Percentiles rank a stretch among this genome's conserved stretches.
These are phyloP conservation scores for Mactra quadrangularis DNA, from an alignment of 1,140 invertebrate species.

Conservation along the genomic window DNA sequence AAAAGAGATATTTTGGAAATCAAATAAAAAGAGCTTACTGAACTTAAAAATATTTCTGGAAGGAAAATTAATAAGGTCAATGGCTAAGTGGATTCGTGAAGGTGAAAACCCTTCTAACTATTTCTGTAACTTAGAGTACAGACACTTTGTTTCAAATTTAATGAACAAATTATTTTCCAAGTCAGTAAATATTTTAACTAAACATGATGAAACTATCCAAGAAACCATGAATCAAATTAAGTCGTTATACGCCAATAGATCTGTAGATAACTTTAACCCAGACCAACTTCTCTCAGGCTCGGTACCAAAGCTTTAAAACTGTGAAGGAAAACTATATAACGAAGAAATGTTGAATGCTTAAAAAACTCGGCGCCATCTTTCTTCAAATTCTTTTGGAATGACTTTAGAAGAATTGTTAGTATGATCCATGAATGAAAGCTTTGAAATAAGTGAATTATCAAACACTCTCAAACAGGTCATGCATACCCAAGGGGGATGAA, in stretches of 20 bases:
- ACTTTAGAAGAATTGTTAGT: neutral
- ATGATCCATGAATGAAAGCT: neutral
- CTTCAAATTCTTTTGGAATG: neutral
- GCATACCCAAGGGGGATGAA: neutral
- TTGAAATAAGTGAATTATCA: neutral
- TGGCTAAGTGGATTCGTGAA: slow-evolving; percentile 12
- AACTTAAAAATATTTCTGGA: no score
- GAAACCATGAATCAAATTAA: neutral
- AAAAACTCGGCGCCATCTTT: neutral
- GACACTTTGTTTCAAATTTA: slow-evolving; percentile 1
- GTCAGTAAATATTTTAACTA: neutral
- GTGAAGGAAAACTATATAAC: neutral
- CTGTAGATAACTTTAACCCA: neutral
- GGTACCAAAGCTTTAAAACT: neutral
- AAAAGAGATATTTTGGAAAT: no score
- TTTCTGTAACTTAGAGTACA: slow-evolving; percentile 2
- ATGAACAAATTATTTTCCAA: neutral
- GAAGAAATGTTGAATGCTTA: neutral
- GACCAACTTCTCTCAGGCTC: neutral
- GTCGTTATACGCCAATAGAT: neutral
- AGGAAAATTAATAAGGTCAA: neutral
- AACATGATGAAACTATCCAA: neutral
- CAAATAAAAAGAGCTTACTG: no score
- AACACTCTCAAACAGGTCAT: neutral
- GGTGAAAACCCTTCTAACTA: neutral